Base-by-base conservation (phyloP, 2,888 invertebrate genomes). In the Tenthredo amoena region DNA sequence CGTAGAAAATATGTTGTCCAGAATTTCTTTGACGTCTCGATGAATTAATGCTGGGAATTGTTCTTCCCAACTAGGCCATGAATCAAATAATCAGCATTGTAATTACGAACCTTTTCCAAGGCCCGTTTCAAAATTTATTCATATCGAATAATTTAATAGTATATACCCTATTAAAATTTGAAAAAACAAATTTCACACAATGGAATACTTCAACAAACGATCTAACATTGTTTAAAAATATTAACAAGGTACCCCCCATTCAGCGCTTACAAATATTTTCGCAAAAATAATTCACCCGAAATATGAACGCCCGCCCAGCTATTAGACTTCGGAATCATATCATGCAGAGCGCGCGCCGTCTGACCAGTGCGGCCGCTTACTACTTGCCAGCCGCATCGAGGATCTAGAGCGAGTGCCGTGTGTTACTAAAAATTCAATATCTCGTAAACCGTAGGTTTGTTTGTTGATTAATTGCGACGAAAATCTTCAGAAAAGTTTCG, bases 321-420 rank as follows among this genome's bases (percentile, higher is more conserved):
- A 34, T 34, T 34, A 34, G 6, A 31, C 34, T 68, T 0, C 18
- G 34, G 34, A 68, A 34, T 68, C 34, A 68, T 68, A 12, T 15
- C 6, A 18, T 34, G 68, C 34, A 12, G 15, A 34, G 68, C 68
- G 68, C 18, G 18, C 31, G 18, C 18, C 12, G 81, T 62, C 81
- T 81, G 58, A 81, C 58, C 37, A 62, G 21, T 62, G 6, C n/a
- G 58, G 81, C 37, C 40, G 58, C 40, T 81, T 58, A 81, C 81
- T 58, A 58, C 58, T 62, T 40, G 81, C n/a, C 55, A 58, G 26
- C 47, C n/a, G 50, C 43, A n/a, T 15, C 76, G 47, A 76, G 3
- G 43, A 10, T 15, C 1, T 0, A 12, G 21, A 21, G 12, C 3
- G 15, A 15, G 43, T 40, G 74, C 43, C 1, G n/a, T 2, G 43